These are phyloP conservation scores for Turritopsis dohrnii DNA, from an alignment of 30 jellyfish, hydroid and myxozoan genomes.

Conservation along the genomic window DNA sequence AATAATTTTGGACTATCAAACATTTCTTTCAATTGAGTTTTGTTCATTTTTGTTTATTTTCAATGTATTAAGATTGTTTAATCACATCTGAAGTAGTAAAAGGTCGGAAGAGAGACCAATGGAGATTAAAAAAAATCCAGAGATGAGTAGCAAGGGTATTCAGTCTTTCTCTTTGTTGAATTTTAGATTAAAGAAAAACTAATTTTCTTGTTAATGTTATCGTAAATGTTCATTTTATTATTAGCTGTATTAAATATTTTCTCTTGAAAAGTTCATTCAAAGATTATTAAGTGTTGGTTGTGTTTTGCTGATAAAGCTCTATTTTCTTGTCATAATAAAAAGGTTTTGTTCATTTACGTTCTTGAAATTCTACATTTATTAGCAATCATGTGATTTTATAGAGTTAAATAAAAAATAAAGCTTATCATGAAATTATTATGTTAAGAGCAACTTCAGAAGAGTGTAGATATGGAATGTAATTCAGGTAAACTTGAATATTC, in stretches of 20 bases:
- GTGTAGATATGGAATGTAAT: background rate
- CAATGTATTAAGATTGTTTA: too few relatives aligned
- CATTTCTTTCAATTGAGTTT: too few relatives aligned
- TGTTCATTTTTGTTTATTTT: too few relatives aligned
- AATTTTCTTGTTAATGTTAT: background rate
- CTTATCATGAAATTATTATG: background rate
- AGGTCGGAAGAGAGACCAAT: too few relatives aligned
- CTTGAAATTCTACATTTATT: slow-evolving; percentile 1
- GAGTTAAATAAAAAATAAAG: background rate
- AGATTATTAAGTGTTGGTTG: background rate
- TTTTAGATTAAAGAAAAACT: too few relatives aligned
- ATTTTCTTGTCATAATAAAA: background rate
- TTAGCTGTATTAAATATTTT: background rate
- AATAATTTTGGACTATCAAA: too few relatives aligned
- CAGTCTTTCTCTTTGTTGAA: too few relatives aligned
- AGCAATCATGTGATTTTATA: background rate
- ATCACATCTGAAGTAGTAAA: too few relatives aligned
- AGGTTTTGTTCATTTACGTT: background rate
- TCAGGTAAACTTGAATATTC: background rate
- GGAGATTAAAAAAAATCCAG: too few relatives aligned
- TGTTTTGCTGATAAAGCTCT: background rate
- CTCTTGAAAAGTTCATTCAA: too few relatives aligned
- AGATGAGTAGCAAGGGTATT: too few relatives aligned
- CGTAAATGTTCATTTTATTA: background rate
- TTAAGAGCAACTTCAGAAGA: background rate